These are phyloP conservation scores for Isurus oxyrinchus DNA, from an alignment of 2,113 vertebrate genomes.

Conservation along the genomic window DNA sequence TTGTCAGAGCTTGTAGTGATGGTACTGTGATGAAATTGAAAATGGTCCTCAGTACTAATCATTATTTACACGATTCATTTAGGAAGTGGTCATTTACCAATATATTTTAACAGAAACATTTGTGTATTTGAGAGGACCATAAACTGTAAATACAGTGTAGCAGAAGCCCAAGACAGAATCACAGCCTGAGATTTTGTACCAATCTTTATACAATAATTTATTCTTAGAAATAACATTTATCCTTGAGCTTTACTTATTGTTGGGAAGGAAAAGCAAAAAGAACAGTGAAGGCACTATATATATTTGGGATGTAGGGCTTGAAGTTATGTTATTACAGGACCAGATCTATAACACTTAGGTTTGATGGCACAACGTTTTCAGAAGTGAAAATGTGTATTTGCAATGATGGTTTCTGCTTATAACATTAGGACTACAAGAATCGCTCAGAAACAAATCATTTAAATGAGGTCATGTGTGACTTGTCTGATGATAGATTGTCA, in stretches of 20 bases:
- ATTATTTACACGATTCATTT: background rate
- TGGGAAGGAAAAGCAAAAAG: background rate
- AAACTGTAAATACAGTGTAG: background rate
- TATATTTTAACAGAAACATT: background rate
- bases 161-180: background rate
- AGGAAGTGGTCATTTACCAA: background rate
- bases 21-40: constrained; percentile 71
- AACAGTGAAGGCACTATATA: background rate
- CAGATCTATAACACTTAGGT: background rate
- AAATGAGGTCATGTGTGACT: background rate
- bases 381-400: background rate
- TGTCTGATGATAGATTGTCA: background rate
- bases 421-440: background rate
- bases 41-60: constrained; percentile 60
- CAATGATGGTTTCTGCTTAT: background rate
- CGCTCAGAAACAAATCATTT: background rate
- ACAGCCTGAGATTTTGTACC: background rate
- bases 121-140: background rate
- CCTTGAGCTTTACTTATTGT: background rate
- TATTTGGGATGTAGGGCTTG: background rate
- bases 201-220: background rate
- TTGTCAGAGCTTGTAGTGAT: constrained; percentile 70
- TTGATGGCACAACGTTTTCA: background rate
- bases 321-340: background rate
- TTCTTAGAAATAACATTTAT: background rate